Evolutionary conservation across 2,113 vertebrate species (phyloP).

Genomic region (Anthoscopus minutus): DNA sequence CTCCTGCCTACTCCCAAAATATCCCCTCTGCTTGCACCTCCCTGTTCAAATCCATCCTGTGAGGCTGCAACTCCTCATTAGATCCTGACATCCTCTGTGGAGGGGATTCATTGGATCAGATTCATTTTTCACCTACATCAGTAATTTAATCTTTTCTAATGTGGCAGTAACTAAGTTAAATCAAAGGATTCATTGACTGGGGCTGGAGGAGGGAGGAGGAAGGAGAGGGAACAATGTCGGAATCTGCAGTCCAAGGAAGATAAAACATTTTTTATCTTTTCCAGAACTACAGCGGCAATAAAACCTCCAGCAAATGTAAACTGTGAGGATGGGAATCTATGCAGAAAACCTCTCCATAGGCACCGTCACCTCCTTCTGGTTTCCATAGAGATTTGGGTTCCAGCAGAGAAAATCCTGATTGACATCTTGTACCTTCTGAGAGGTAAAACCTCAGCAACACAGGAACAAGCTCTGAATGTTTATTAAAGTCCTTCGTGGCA

Average conservation of each 20-base stretch:
- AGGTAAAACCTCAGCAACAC: slow-evolving; percentile 12
- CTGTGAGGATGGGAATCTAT: neutral
- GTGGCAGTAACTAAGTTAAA: neutral
- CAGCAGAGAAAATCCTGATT: slow-evolving; percentile 30
- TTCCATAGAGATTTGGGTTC: slow-evolving; percentile 57
- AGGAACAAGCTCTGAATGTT: slow-evolving; percentile 19
- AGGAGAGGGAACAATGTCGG: rapidly evolving
- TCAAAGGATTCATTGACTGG: neutral
- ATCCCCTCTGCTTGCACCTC: neutral
- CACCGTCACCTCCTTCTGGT: slow-evolving; percentile 35
- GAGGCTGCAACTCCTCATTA: neutral
- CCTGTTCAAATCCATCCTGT: neutral
- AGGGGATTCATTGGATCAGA: neutral
- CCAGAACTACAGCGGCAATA: neutral
- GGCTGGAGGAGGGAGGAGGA: neutral
- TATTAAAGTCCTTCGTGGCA: neutral
- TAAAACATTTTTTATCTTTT: neutral
- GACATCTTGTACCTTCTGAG: neutral
- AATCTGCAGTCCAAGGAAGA: neutral
- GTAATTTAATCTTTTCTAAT: neutral
- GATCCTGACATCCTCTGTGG: neutral
- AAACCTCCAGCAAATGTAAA: neutral
- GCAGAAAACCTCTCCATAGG: slow-evolving; percentile 3
- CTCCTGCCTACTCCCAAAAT: neutral
- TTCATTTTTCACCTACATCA: neutral